Evolutionary conservation across 2,888 invertebrate species (phyloP).

Genomic region (Leptarthrus brevirostris): DNA sequence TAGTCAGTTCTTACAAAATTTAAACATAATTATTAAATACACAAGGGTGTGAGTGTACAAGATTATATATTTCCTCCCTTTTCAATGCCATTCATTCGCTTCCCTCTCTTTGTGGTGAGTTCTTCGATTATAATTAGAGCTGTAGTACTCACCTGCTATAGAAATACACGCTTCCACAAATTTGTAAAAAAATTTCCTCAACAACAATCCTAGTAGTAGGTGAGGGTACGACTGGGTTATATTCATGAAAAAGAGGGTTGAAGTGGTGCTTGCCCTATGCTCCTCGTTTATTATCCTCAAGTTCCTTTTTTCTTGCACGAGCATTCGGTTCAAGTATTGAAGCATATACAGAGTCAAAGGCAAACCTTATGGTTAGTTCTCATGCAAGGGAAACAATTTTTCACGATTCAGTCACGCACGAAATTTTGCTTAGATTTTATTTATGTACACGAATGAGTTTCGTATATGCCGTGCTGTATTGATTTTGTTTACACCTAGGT

Average conservation of each 20-base stretch:
- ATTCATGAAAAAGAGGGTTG: conserved; percentile 7
- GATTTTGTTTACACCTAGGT: conserved; percentile 37
- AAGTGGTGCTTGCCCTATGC: conserved; percentile 49
- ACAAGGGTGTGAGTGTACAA: not conserved
- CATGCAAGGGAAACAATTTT: conserved; percentile 50
- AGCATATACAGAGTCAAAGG: not conserved
- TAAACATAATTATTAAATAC: too few species aligned
- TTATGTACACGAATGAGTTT: conserved; percentile 25
- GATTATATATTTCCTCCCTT: not conserved
- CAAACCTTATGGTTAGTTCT: conserved; percentile 51
- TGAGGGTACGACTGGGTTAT: not conserved
- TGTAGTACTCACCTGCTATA: conserved; percentile 23
- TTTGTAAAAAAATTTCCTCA: conserved; percentile 18
- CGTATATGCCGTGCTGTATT: not conserved
- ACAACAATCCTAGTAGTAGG: not conserved
- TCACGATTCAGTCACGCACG: conserved; percentile 52
- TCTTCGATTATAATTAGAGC: conserved; percentile 16
- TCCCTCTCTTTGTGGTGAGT: not conserved
- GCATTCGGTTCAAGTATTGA: conserved; percentile 9
- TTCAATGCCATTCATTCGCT: conserved; percentile 2
- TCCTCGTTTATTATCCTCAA: conserved; percentile 26
- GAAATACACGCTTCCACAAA: conserved; percentile 7
- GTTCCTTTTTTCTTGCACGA: conserved; percentile 4
- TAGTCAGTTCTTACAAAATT: too few species aligned
- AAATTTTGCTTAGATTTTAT: conserved; percentile 48